These are phyloP conservation scores for Lithophane leautieri DNA, from an alignment of 2,888 invertebrate genomes.

Conservation along the genomic window DNA sequence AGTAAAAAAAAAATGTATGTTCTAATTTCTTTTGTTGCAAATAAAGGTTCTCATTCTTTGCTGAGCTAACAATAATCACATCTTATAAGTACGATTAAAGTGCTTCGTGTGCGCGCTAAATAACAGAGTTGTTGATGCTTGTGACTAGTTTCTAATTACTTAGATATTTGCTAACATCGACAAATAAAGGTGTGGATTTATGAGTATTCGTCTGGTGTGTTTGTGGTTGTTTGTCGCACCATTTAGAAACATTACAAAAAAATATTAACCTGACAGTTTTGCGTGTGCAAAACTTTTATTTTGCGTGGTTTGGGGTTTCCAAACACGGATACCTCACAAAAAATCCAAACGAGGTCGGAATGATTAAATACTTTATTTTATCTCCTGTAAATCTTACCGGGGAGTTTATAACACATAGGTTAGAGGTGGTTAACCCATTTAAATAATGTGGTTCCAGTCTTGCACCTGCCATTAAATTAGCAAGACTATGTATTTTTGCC, in stretches of 20 bases:
- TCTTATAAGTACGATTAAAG: constrained; percentile 13
- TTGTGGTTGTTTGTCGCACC: too few relatives aligned
- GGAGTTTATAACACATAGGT: not conserved
- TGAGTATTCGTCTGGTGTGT: too few relatives aligned
- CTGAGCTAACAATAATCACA: not conserved
- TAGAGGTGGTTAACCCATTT: not conserved
- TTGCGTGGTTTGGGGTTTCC: not conserved
- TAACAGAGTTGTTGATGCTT: not conserved
- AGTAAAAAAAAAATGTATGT: too few relatives aligned
- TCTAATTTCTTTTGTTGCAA: not conserved
- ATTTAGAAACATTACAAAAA: too few relatives aligned
- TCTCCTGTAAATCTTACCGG: not conserved
- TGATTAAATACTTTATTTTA: not conserved
- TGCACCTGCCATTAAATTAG: constrained; percentile 4
- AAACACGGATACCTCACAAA: not conserved
- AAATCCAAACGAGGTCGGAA: not conserved
- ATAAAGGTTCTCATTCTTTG: constrained; percentile 9
- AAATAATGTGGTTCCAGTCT: constrained; percentile 5
- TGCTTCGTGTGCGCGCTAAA: constrained; percentile 2
- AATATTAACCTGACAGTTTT: too few relatives aligned
- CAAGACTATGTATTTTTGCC: constrained; percentile 1
- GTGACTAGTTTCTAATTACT: constrained; percentile 8
- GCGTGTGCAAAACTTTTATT: too few relatives aligned
- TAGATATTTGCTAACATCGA: not conserved
- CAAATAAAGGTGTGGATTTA: not conserved